Conservation (phyloP, 2,797 vertebrate genomes). For the Macroramphosus scolopax region DNA sequence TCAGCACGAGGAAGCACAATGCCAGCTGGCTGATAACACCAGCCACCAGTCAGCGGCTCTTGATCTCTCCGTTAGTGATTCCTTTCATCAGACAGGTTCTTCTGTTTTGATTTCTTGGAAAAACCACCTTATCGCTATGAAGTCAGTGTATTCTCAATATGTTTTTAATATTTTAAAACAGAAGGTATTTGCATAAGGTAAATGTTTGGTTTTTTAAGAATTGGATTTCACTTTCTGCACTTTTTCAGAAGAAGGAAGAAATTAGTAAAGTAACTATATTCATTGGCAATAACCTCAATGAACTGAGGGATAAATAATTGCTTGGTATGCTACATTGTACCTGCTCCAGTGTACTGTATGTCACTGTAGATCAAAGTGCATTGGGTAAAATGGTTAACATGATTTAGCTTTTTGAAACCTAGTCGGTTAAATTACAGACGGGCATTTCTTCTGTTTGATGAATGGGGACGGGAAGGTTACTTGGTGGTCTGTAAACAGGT, state of each 20-base stretch:
- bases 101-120: conserved; percentile 22
- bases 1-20: conserved; percentile 69
- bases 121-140: background rate
- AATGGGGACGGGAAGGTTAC: conserved; percentile 72
- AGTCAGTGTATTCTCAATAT: background rate
- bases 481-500: conserved; percentile 77
- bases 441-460: conserved; percentile 75
- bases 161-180: background rate
- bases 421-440: conserved; percentile 77
- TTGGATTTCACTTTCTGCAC: conserved; percentile 51
- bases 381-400: conserved; percentile 72
- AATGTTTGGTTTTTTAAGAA: too few relatives aligned
- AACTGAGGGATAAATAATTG: conserved; percentile 71
- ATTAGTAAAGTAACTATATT: conserved; percentile 67
- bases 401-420: conserved; percentile 81
- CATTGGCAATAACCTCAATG: conserved; percentile 77
- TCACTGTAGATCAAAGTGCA: conserved; percentile 79
- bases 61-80: conserved; percentile 27
- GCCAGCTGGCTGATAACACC: conserved; percentile 78
- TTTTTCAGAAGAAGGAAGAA: conserved; percentile 24
- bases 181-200: too few relatives aligned
- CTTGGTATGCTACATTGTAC: conserved; percentile 73
- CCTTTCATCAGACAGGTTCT: conserved; percentile 38
- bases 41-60: conserved; percentile 55
- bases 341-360: conserved; percentile 56